Conservation (phyloP, 2,888 invertebrate genomes). For the Stenodera caucasica region DNA sequence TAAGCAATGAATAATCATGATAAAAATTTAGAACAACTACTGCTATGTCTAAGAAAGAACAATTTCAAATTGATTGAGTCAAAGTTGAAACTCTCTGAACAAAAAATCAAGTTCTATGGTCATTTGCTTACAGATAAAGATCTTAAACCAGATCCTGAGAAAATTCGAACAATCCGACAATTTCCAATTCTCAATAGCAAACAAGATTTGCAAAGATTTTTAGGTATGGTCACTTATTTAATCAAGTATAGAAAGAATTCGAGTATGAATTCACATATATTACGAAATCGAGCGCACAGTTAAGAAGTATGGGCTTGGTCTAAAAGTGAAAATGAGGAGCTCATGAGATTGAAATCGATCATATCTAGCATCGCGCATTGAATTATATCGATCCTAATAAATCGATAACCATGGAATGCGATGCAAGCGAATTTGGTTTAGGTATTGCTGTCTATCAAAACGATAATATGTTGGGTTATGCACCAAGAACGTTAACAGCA, state of each 20-base stretch:
- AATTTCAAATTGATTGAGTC: background rate
- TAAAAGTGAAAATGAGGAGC: background rate
- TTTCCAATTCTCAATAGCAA: background rate
- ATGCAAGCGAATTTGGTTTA: background rate
- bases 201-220: background rate
- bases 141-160: background rate
- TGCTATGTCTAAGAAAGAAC: background rate
- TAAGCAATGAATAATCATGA: background rate
- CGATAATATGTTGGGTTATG: background rate
- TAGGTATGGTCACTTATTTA: background rate
- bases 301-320: background rate
- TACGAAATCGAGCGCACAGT: background rate
- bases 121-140: background rate
- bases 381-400: background rate
- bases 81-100: background rate
- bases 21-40: background rate
- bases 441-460: background rate
- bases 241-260: background rate
- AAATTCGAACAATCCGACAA: background rate
- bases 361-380: background rate
- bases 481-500: background rate
- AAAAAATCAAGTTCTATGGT: background rate
- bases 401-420: background rate
- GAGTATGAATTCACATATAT: background rate
- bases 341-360: background rate